Evolutionary conservation across 2,113 vertebrate species (phyloP).

Genomic region (Alethe castanea): DNA sequence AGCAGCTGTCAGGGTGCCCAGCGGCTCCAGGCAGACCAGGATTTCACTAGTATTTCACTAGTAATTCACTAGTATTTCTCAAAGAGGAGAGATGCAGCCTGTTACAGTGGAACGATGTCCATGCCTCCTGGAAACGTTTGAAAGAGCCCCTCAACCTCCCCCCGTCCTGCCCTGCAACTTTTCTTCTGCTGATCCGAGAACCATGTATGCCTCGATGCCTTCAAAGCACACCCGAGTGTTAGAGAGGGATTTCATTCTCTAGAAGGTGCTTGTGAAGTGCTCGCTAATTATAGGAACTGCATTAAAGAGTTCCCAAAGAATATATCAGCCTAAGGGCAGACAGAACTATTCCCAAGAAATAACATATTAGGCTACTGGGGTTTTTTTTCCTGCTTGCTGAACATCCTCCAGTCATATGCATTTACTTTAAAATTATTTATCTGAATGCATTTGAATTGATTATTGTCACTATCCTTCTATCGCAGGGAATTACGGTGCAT

Average conservation of each 20-base stretch:
- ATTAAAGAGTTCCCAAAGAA: background rate
- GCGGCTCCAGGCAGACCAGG: background rate
- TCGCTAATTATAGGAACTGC: background rate
- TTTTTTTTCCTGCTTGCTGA: background rate
- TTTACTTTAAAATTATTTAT: constrained; percentile 32
- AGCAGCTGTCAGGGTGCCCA: background rate
- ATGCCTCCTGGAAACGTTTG: background rate
- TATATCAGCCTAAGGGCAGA: background rate
- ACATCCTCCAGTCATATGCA: background rate
- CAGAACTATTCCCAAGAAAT: background rate
- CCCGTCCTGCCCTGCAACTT: background rate
- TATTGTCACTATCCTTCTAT: background rate
- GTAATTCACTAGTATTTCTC: background rate
- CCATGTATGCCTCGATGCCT: background rate
- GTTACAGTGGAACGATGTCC: background rate
- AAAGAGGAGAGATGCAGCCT: background rate
- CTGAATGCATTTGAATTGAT: constrained; percentile 35
- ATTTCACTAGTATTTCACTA: background rate
- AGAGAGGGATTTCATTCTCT: background rate
- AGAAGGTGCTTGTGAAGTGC: background rate
- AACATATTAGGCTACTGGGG: background rate
- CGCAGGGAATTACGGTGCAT: background rate
- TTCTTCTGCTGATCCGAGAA: background rate
- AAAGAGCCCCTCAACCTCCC: background rate
- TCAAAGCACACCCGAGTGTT: background rate